Evolutionary conservation across 2,797 vertebrate genomes (phyloP).

Genomic region (Urosaurus nigricauda): DNA sequence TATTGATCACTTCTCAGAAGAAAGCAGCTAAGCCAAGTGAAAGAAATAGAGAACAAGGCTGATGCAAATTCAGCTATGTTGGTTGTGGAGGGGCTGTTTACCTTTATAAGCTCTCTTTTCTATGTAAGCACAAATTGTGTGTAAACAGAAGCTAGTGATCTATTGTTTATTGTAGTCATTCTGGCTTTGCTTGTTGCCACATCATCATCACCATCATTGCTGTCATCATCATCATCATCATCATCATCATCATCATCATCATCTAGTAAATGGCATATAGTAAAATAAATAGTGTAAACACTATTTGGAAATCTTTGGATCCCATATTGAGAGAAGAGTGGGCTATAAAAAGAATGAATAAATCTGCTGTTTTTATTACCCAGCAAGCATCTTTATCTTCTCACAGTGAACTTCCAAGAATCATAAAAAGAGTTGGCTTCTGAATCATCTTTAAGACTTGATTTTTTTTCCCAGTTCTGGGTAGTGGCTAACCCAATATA

Average conservation of each 20-base stretch:
- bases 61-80: constrained; percentile 61
- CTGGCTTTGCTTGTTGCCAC: neutral
- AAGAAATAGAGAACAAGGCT: constrained; percentile 34
- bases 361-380: too few species aligned
- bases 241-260: neutral
- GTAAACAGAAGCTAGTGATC: neutral
- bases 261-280: too few species aligned
- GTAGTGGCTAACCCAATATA: too few species aligned
- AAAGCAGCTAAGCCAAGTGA: constrained; percentile 45
- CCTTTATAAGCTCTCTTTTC: neutral
- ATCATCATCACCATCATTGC: neutral
- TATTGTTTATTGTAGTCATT: neutral
- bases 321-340: too few species aligned
- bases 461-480: neutral
- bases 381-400: too few species aligned
- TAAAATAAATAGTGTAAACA: too few species aligned
- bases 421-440: neutral
- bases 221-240: neutral
- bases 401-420: neutral
- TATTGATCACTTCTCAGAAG: constrained; percentile 39
- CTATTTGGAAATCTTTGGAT: too few species aligned
- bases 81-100: neutral
- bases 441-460: neutral
- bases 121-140: neutral
- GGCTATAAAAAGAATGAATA: too few species aligned